Conservation (phyloP, 2,797 vertebrate genomes). For the Hirundo rustica region DNA sequence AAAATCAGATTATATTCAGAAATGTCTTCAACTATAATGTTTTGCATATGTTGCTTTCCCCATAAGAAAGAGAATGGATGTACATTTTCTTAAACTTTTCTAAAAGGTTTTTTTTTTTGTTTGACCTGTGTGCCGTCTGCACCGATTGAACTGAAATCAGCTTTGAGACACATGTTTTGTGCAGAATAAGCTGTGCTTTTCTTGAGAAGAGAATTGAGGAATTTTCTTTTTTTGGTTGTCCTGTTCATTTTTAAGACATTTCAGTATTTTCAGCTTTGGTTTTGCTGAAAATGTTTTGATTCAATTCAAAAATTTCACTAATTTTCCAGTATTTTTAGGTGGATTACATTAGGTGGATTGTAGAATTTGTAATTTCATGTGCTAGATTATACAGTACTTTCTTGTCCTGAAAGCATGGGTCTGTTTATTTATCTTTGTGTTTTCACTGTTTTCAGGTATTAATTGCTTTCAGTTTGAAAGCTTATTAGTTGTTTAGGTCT, state of each 20-base stretch:
- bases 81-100: constrained; percentile 51
- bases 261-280: not conserved
- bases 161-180: not conserved
- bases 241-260: not conserved
- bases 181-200: not conserved
- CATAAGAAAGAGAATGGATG: constrained; percentile 53
- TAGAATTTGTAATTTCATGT: constrained; percentile 46
- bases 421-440: not conserved
- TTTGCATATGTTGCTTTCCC: constrained; percentile 69
- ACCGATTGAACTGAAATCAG: not conserved
- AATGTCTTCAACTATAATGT: constrained; percentile 69
- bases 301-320: not conserved
- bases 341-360: not conserved
- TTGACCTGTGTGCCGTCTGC: not conserved
- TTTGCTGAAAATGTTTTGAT: not conserved
- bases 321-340: not conserved
- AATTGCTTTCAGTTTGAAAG: not conserved
- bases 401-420: not conserved
- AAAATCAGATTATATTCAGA: constrained; percentile 74
- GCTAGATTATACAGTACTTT: constrained; percentile 19
- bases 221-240: constrained; percentile 17
- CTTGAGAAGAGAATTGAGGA: not conserved
- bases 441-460: not conserved
- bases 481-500: not conserved
- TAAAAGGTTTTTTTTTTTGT: not conserved